Evolutionary conservation across 2,888 invertebrate species (phyloP), one percentile per base, ranked within the genome.

Genomic region (Sphinx pinastri): DNA sequence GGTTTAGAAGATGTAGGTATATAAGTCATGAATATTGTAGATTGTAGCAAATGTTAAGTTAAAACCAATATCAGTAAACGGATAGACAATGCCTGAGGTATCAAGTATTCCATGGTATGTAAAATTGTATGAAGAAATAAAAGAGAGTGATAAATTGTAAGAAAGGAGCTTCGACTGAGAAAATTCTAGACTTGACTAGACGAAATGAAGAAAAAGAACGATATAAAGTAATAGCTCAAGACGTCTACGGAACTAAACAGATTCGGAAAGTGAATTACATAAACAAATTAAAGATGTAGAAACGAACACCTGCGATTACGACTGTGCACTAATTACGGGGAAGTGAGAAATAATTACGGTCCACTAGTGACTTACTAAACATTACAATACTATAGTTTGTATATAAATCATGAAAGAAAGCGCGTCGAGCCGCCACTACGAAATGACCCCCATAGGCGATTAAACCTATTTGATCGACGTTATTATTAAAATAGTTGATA

Each of bases 341-440:
- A 77, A 76, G 75, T 73, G 70, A 72, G 63, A 66, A 68, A 74
- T 77, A 80, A 84, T 80, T 79, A 80, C 74, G 66, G 69, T 67
- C 68, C 74, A 73, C 54, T 71, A 73, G 78, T 72, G 75, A 81
- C 77, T 77, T 73, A 72, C 74, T 67, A 69, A 71, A 69, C 72
- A 73, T 73, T 73, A 76, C 76, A 76, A 71, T 73, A 72, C 70
- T 69, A 73, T 70, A 68, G 68, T 66, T 47, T 19, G 67, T 74
- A 75, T 75, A 82, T 84, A 79, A 84, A 81, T 84, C 79, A 81
- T 72, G 76, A 72, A 84, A 79, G 85, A 86, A 84, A 84, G 79
- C 77, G 73, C 38, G n/a, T 55, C 74, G 73, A 69, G 68, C 57
- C 68, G 49, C 55, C 57, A 25, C 31, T 49, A 45, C 45, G 38